Base-by-base conservation (phyloP, 2,797 vertebrate species). In the Myotis myotis region DNA sequence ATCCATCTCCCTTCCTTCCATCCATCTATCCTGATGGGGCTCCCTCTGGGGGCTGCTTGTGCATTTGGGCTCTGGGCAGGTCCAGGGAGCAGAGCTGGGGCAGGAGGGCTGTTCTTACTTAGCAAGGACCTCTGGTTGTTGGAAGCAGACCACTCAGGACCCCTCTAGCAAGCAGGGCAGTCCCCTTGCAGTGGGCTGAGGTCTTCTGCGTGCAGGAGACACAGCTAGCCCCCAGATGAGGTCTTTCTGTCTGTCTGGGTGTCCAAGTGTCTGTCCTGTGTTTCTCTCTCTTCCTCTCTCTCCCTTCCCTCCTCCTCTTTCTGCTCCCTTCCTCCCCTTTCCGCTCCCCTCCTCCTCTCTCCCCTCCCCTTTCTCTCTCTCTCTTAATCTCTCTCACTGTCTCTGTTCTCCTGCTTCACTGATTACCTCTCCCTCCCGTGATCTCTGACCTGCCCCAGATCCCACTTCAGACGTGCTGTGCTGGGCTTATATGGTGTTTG, bases 131-230 rank as follows among this genome's bases (percentile, higher is more conserved):
- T 16, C 0, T 33, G 28, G 33, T 3, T 51, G 23, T 53, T 60
- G 10, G n/a, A 10, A n/a, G 5, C 3, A 64, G 41, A 11, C 8
- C 25, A 0, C 70, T 47, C 4, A 5, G 70, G 9, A 68, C 49
- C 36, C 23, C 41, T 22, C 10, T 3, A 1, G 30, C 38, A 20
- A 1, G 6, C 0, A 23, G 19, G 13, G 28, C 0, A 2, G 9
- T 16, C 36, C 9, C 1, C 13, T 13, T 33, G 38, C 38, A n/a
- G 28, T 23, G 22, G 15, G 49, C 47, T 33, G 20, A 6, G 16
- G 5, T 64, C 71, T 41, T 79, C 33, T 15, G 12, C 64, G 36
- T 12, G 10, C 6, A 30, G 15, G 55, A 62, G 64, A 10, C 15
- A 6, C 6, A 19, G 47, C 68, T 76, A 15, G 41, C 2, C 30